Evolutionary conservation across 2,888 invertebrate species (phyloP).

Genomic region (Drosophila anomalata): DNA sequence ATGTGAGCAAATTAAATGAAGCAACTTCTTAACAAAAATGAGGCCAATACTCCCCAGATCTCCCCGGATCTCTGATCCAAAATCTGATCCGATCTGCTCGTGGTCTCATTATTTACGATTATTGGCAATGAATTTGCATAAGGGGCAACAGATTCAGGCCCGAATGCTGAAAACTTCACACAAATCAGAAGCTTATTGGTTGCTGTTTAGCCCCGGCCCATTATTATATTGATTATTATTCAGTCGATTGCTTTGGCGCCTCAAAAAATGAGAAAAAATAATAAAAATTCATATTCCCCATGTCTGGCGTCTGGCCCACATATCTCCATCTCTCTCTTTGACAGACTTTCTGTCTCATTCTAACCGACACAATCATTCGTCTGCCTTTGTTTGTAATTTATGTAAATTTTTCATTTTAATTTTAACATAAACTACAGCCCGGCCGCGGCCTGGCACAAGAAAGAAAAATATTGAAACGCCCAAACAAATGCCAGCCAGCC

Average conservation of each 20-base stretch:
- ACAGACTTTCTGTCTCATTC: background rate
- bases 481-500: conserved; percentile 68
- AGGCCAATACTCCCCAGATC: conserved; percentile 35
- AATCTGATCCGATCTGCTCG: conserved; percentile 34
- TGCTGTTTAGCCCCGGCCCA: conserved; percentile 63
- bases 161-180: conserved; percentile 68
- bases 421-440: conserved; percentile 30
- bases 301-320: conserved; percentile 16
- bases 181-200: conserved; percentile 76
- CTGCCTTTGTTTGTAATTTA: conserved; percentile 46
- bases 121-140: conserved; percentile 68
- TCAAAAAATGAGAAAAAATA: conserved; percentile 30
- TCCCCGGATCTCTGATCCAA: background rate
- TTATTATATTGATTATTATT: conserved; percentile 64
- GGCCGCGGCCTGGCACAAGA: conserved; percentile 2
- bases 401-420: conserved; percentile 61
- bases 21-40: conserved; percentile 46
- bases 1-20: conserved; percentile 58
- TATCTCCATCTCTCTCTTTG: background rate
- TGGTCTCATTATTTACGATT: conserved; percentile 69
- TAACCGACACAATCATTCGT: background rate
- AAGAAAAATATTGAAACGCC: conserved; percentile 67
- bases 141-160: conserved; percentile 36
- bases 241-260: conserved; percentile 58
- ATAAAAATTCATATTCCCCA: conserved; percentile 9